Conservation (phyloP, 1,140 invertebrate genomes). For the Manduca sexta region DNA sequence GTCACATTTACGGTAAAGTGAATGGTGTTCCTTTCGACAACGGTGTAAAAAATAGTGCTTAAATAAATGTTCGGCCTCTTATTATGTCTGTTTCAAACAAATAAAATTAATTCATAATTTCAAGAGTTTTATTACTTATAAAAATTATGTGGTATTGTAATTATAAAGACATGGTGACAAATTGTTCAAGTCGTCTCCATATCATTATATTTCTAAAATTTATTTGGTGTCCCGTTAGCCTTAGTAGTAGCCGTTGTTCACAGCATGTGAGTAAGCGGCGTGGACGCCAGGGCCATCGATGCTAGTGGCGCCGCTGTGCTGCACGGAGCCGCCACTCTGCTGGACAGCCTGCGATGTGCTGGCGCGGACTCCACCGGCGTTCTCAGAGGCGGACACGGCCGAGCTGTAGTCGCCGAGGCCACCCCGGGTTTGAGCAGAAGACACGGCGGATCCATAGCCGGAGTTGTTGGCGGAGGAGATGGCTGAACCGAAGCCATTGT, state of each 20-base stretch:
- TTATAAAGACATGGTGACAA: slow-evolving; percentile 38
- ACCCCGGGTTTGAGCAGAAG: slow-evolving; percentile 23
- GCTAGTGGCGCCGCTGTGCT: slow-evolving; percentile 46
- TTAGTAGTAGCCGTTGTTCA: slow-evolving; percentile 47
- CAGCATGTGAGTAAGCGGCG: slow-evolving; percentile 42
- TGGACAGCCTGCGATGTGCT: slow-evolving; percentile 43
- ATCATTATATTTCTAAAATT: slow-evolving; percentile 17
- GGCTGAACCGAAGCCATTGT: slow-evolving; percentile 25
- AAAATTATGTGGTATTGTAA: slow-evolving; percentile 4
- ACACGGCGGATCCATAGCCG: slow-evolving; percentile 35
- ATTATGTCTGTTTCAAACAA: neutral
- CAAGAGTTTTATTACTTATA: slow-evolving; percentile 20
- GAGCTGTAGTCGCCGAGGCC: slow-evolving; percentile 13
- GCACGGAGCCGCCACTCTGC: slow-evolving; percentile 27
- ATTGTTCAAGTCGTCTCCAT: slow-evolving; percentile 36
- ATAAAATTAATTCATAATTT: slow-evolving; percentile 1
- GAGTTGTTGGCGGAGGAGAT: slow-evolving; percentile 17
- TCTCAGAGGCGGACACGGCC: slow-evolving; percentile 22
- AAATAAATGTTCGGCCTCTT: neutral
- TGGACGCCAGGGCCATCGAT: slow-evolving; percentile 52
- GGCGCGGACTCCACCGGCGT: slow-evolving; percentile 33
- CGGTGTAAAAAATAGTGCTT: slow-evolving; percentile 12
- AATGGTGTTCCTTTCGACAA: slow-evolving; percentile 27
- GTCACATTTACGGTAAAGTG: slow-evolving; percentile 34
- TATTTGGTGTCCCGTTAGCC: neutral